Evolutionary conservation across 53 echinoderm and acorn worm species (phyloP).

Genomic region (Mesocentrotus franciscanus): DNA sequence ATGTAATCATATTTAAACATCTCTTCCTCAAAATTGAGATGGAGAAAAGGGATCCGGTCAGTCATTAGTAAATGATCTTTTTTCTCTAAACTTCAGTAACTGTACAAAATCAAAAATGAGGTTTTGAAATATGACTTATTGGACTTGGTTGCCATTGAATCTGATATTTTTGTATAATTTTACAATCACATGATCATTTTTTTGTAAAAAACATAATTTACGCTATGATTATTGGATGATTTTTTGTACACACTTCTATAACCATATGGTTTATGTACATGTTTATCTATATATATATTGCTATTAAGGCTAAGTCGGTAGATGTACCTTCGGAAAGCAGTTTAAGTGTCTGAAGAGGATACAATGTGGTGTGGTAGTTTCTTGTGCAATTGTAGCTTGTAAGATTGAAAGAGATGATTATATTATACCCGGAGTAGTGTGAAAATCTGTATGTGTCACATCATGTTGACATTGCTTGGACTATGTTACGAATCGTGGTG

Average conservation of each 20-base stretch:
- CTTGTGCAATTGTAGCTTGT: slow-evolving; percentile 59
- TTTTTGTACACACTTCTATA: slow-evolving; percentile 44
- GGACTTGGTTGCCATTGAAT: background rate
- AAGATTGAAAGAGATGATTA: slow-evolving; percentile 15
- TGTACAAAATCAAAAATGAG: background rate
- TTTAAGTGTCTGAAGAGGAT: background rate
- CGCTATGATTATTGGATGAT: slow-evolving; percentile 5
- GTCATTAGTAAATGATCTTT: background rate
- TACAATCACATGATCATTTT: background rate
- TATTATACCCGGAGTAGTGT: slow-evolving; percentile 12
- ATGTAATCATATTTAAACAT: background rate
- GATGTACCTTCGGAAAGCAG: background rate
- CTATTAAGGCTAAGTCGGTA: slow-evolving; percentile 13
- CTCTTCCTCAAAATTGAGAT: background rate
- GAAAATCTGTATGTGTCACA: background rate
- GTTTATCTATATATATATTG: slow-evolving; percentile 43
- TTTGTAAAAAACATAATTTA: background rate
- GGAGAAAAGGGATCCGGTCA: background rate
- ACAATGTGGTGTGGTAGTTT: slow-evolving; percentile 53
- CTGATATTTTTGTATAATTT: slow-evolving; percentile 51
- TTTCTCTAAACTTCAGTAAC: background rate
- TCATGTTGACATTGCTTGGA: slow-evolving; percentile 1
- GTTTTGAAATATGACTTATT: background rate
- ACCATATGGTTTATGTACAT: background rate
- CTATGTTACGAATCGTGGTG: background rate